Evolutionary conservation across 2,113 vertebrate genomes (phyloP), one percentile per base, ranked within the genome.

Genomic region (Laticauda colubrina): DNA sequence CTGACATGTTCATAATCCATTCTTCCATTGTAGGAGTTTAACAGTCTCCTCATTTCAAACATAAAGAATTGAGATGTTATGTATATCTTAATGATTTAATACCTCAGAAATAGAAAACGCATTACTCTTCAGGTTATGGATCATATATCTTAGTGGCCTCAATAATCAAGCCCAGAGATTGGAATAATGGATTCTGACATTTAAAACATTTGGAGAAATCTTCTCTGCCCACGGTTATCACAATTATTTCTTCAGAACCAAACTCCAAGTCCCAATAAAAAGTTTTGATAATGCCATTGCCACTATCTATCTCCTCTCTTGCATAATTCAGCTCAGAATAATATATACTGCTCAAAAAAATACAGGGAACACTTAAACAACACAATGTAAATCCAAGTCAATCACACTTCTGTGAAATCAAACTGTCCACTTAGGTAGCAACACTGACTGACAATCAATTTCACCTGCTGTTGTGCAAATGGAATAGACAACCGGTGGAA

Each of bases 291-390:
- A 34, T 6, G 7, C 7, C 1, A 1, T 7, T 24, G 2, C 51
- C 56, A 93, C 93, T 34, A 53, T 94, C n/a, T 91, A 91, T 21
- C 48, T 75, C 90, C 18, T 43, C 34, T 81, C 75, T 43, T 81
- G 34, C 75, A 81, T 81, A 81, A 81, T 81, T 81, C 75, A 81
- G 8, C 34, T 81, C 75, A 81, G 34, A 81, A 34, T 43, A 81
- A 21, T 81, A 48, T 48, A 45, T 5, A 45, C 45, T 45, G 45
- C 45, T 45, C 45, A 45, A 45, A 45, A 45, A 45, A 45, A 45
- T 45, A 45, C 5, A 45, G 45, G 45, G 45, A 45, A 45, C 45
- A 45, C 45, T 45, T 45, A 45, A 45, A 45, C 45, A 45, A 45
- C 45, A 45, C 5, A 45, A 4, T 45, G 45, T 4, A 45, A 45